Evolutionary conservation across 2,113 vertebrate genomes (phyloP).

Genomic region (Hippoglossus stenolepis): DNA sequence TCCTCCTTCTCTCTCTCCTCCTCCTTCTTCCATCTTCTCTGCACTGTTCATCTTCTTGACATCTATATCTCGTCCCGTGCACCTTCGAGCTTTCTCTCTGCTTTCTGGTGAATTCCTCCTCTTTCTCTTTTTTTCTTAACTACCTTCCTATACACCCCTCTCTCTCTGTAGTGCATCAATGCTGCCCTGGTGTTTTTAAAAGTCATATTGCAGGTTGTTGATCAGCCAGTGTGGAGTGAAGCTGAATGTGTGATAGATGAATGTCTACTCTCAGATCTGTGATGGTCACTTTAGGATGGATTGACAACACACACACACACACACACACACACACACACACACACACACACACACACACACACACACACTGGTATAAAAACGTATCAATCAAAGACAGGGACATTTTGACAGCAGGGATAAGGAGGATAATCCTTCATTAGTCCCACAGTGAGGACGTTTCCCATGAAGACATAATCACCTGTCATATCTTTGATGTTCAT

Average conservation of each 20-base stretch:
- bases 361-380: no score
- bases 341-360: not conserved
- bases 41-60: not conserved
- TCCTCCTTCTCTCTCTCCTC: no score
- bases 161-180: constrained; percentile 20
- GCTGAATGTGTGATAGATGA: not conserved
- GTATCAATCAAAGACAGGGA: not conserved
- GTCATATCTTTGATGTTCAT: no score
- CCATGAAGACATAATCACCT: no score
- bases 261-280: not conserved
- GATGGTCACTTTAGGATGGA: not conserved
- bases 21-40: not conserved
- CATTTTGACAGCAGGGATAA: not conserved
- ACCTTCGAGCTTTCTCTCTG: not conserved
- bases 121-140: no score
- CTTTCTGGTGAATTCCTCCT: not conserved
- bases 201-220: not conserved
- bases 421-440: no score
- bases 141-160: not conserved
- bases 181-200: constrained; percentile 84
- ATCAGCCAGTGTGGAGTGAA: not conserved
- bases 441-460: no score
- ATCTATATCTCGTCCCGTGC: not conserved
- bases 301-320: not conserved
- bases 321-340: no score